Evolutionary conservation across 2,888 invertebrate genomes (phyloP).

Genomic region (Watsonalla cultraria): DNA sequence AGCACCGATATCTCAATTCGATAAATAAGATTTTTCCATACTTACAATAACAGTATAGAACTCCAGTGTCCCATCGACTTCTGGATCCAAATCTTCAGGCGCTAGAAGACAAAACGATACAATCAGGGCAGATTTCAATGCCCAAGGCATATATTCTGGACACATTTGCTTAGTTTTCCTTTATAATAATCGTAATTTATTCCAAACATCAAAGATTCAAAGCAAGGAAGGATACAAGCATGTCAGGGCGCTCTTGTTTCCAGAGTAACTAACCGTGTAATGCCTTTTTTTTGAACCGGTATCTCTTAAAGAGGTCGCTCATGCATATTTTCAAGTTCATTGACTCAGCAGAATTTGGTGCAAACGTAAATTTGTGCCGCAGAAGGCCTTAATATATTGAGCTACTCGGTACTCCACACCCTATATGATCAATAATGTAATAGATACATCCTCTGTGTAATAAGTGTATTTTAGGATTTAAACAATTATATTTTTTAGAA

Average conservation of each 20-base stretch:
- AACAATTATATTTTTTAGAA: too few relatives aligned
- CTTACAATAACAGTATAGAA: slow-evolving; percentile 67
- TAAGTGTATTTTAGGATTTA: too few relatives aligned
- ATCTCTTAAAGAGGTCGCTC: background rate
- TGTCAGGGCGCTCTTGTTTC: background rate
- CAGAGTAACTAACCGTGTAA: background rate
- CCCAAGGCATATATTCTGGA: too few relatives aligned
- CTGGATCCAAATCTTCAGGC: slow-evolving; percentile 72
- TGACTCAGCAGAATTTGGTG: background rate
- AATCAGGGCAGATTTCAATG: too few relatives aligned
- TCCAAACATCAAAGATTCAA: background rate
- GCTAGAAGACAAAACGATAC: slow-evolving; percentile 38
- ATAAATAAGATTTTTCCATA: slow-evolving; percentile 3
- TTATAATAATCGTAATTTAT: background rate
- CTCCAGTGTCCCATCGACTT: slow-evolving; percentile 76
- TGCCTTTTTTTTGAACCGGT: background rate
- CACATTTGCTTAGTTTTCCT: too few relatives aligned
- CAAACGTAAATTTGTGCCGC: background rate
- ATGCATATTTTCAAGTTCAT: background rate
- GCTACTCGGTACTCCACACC: too few relatives aligned
- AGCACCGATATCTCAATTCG: too few relatives aligned
- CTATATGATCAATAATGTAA: too few relatives aligned
- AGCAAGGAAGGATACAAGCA: background rate
- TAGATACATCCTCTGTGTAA: too few relatives aligned
- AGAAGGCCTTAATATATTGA: background rate